These are phyloP conservation scores for Eciton burchellii DNA, from an alignment of 1,140 invertebrate species.

Conservation along the genomic window DNA sequence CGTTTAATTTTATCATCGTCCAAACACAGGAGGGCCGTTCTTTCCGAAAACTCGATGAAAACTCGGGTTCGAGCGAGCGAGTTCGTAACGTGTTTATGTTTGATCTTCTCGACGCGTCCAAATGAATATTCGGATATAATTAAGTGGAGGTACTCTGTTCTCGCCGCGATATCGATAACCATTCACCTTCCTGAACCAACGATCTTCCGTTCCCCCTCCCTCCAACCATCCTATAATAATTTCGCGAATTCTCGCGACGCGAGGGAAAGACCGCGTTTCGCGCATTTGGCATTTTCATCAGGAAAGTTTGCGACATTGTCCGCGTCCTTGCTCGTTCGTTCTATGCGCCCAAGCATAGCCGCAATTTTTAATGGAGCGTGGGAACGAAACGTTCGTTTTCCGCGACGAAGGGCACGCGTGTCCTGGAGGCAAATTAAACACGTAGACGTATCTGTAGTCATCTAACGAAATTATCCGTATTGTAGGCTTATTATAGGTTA, in stretches of 20 bases:
- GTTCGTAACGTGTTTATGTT: too few species aligned
- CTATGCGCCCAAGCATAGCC: constrained; percentile 33
- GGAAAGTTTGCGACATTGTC: neutral
- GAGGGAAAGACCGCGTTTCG: neutral
- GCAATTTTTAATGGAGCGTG: constrained; percentile 46
- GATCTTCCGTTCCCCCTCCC: constrained; percentile 17
- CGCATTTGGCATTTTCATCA: neutral
- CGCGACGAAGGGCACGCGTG: constrained; percentile 30
- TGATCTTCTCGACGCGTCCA: neutral
- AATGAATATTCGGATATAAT: too few species aligned
- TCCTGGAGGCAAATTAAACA: constrained; percentile 33
- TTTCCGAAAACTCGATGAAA: constrained; percentile 35
- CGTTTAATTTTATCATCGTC: neutral
- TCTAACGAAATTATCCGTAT: constrained; percentile 36
- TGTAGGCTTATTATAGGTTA: too few species aligned
- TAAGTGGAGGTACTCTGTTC: too few species aligned
- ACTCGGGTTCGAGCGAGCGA: constrained; percentile 33
- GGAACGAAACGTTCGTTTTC: constrained; percentile 23
- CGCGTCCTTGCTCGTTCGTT: neutral
- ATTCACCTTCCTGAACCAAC: constrained; percentile 45
- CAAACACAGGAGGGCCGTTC: neutral
- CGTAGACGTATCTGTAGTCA: constrained; percentile 34
- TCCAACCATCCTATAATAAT: constrained; percentile 34
- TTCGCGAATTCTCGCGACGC: constrained; percentile 21
- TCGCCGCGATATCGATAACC: constrained; percentile 59